Evolutionary conservation across 2,113 vertebrate species (phyloP).

Genomic region (Ardeotis arabs): DNA sequence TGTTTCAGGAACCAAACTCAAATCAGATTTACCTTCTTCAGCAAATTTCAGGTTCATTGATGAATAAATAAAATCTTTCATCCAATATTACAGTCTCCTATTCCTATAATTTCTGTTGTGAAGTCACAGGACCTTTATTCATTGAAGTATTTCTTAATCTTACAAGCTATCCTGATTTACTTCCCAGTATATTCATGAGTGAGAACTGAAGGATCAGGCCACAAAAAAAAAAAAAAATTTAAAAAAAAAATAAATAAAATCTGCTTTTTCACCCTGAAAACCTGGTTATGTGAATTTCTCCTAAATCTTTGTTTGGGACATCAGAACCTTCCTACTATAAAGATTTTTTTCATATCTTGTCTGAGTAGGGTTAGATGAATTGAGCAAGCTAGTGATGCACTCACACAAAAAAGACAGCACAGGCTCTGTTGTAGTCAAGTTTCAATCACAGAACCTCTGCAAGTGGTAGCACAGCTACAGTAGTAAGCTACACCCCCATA

Average conservation of each 20-base stretch:
- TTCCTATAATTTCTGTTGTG: neutral
- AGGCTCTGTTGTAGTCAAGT: neutral
- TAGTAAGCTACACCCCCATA: neutral
- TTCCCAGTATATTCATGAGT: neutral
- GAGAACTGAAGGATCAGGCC: neutral
- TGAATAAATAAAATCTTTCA: neutral
- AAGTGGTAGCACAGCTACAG: neutral
- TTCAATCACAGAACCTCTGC: neutral
- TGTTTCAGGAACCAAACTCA: neutral
- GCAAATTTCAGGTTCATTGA: neutral
- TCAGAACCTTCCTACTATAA: neutral
- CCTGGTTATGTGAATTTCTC: neutral
- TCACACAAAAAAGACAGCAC: neutral
- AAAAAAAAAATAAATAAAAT: too few species aligned
- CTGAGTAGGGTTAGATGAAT: neutral
- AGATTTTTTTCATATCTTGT: neutral
- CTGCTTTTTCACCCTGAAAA: neutral
- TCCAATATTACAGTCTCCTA: neutral
- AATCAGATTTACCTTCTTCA: neutral
- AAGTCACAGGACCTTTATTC: neutral
- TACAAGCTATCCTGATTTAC: neutral
- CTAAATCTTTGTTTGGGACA: neutral
- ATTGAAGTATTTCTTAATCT: neutral
- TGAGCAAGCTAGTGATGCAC: neutral
- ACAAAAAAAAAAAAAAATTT: neutral